Base-by-base conservation (phyloP, 2,113 vertebrate genomes). In the Melanerpes aurifrons region DNA sequence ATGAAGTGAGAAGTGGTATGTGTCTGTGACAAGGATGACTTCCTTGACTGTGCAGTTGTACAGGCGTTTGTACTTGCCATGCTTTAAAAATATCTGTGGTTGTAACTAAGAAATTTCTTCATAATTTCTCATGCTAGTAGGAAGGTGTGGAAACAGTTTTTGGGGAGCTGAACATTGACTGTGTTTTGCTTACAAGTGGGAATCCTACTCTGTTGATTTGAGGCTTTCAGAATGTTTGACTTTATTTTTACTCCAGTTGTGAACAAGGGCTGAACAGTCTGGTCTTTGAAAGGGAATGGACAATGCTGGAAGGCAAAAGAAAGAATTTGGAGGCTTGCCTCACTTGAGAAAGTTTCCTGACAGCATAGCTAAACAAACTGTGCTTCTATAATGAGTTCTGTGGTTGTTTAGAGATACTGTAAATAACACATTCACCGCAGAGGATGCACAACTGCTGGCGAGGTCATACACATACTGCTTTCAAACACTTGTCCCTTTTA, bases 271-370 rank as follows among this genome's bases (percentile, higher is more conserved):
- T 85, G 56, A 89, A 80, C 54, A 70, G 68, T 76, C 56, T 76
- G 75, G 26, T 59, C 70, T 76, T 92, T 72, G 63, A 82, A 89
- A 85, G 68, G 25, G 31, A 84, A 43, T 73, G 28, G 47, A 32
- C 43, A 82, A 3, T 70, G 61, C 37, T 85, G 67, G 57, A 90
- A 86, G 54, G 61, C 61, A 82, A 82, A 45, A 61, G 54, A 82
- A n/a, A 66, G n/a, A 35, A 69, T 66, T 73, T 89, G 84, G 74
- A 93, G 82, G 37, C 57, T 93, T 94, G 89, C 74, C 64, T 94
- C 12, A 15, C 87, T 93, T 82, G 56, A 70, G 71, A 67, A 91
- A 63, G 32, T 53, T 92, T 68, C 14, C 40, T 58, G 87, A 88
- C 68, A 95, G 80, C 58, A 58, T 29, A 86, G 54, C 73, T 62